Evolutionary conservation across 2,888 invertebrate genomes (phyloP).

Genomic region (Rosalia funebris): DNA sequence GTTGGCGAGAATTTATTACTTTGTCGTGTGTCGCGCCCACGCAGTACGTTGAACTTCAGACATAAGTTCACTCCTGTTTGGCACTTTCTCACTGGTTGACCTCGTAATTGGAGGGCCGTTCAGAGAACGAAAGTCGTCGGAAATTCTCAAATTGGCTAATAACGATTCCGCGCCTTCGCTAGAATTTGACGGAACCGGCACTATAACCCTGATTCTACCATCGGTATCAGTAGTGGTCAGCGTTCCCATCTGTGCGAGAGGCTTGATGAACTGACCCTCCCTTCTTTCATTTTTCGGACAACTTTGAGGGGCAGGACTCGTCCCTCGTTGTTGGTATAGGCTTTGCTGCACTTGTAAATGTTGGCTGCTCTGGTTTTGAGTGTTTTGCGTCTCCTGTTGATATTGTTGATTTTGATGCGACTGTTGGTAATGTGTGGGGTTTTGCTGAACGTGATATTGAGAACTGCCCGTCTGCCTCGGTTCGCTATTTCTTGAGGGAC

Average conservation of each 20-base stretch:
- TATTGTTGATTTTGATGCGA: slow-evolving; percentile 30
- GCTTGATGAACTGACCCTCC: slow-evolving; percentile 72
- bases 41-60: slow-evolving; percentile 81
- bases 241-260: slow-evolving; percentile 72
- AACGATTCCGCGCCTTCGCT: slow-evolving; percentile 57
- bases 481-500: slow-evolving; percentile 55
- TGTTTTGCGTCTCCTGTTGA: slow-evolving; percentile 37
- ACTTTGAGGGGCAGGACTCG: slow-evolving; percentile 31
- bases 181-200: slow-evolving; percentile 67
- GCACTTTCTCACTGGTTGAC: slow-evolving; percentile 87
- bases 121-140: slow-evolving; percentile 65
- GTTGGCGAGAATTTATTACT: slow-evolving; percentile 64
- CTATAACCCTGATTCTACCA: slow-evolving; percentile 71
- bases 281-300: slow-evolving; percentile 21
- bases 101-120: slow-evolving; percentile 76
- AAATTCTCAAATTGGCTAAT: slow-evolving; percentile 69
- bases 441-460: slow-evolving; percentile 56
- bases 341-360: slow-evolving; percentile 39
- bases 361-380: slow-evolving; percentile 20
- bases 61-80: slow-evolving; percentile 87
- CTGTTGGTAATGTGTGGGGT: slow-evolving; percentile 41
- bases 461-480: slow-evolving; percentile 52
- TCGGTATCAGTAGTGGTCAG: slow-evolving; percentile 71
- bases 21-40: slow-evolving; percentile 90
- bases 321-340: slow-evolving; percentile 20